Evolutionary conservation across 2,888 invertebrate species (phyloP).

Genomic region (Carterocephalus palaemon): DNA sequence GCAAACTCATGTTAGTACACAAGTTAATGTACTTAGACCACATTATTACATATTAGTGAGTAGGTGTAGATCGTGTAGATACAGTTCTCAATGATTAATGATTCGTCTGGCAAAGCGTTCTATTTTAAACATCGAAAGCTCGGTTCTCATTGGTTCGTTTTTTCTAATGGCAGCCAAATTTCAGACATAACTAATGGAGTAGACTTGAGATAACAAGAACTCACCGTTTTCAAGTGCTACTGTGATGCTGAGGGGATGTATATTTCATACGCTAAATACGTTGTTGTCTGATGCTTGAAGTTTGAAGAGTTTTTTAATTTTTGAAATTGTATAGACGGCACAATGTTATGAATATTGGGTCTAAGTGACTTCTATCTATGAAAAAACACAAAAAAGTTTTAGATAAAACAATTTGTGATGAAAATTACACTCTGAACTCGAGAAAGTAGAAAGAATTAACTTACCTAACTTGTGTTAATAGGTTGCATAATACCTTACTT

Average conservation of each 20-base stretch:
- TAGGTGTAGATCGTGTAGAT: slow-evolving; percentile 37
- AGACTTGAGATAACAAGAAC: slow-evolving; percentile 17
- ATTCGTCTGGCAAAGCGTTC: slow-evolving; percentile 56
- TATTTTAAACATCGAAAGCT: slow-evolving; percentile 61
- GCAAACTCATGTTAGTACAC: too few relatives aligned
- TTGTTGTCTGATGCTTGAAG: slow-evolving; percentile 37
- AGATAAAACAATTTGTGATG: too few relatives aligned
- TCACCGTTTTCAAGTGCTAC: slow-evolving; percentile 48
- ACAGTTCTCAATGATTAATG: slow-evolving; percentile 63
- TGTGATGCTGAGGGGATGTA: slow-evolving; percentile 48
- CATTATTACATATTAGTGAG: slow-evolving; percentile 34
- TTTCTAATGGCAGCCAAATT: slow-evolving; percentile 70
- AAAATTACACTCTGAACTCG: too few relatives aligned
- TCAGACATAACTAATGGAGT: slow-evolving; percentile 68
- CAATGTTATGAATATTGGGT: too few relatives aligned
- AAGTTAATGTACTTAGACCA: slow-evolving; percentile 22
- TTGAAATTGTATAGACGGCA: not conserved
- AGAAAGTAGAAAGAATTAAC: too few relatives aligned
- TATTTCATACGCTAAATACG: slow-evolving; percentile 65
- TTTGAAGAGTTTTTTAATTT: slow-evolving; percentile 8
- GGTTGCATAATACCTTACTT: too few relatives aligned
- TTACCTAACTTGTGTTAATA: too few relatives aligned
- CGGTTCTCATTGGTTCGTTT: slow-evolving; percentile 61
- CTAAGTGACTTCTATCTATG: too few relatives aligned
- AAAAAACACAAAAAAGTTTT: too few relatives aligned